Evolutionary conservation across 2,888 invertebrate genomes (phyloP).

Genomic region (Dorcus hopei): DNA sequence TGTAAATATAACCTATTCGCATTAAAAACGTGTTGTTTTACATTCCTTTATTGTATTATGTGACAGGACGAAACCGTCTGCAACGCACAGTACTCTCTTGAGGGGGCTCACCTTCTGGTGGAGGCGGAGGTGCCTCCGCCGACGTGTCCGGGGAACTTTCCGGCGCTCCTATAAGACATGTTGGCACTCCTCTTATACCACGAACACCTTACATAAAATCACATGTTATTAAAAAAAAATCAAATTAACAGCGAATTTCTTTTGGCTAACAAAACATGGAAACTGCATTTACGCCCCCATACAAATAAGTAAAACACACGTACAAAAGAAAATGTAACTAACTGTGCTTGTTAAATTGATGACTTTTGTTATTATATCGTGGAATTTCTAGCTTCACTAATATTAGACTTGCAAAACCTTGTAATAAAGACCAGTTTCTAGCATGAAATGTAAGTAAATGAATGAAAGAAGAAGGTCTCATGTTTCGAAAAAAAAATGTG

Average conservation of each 20-base stretch:
- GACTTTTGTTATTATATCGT: too few species aligned
- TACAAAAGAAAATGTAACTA: constrained; percentile 14
- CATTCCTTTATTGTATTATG: constrained; percentile 35
- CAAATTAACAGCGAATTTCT: too few species aligned
- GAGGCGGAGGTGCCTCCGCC: constrained; percentile 42
- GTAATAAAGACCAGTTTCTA: too few species aligned
- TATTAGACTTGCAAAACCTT: too few species aligned
- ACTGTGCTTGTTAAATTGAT: constrained; percentile 6
- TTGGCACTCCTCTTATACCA: constrained; percentile 44
- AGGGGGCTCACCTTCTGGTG: constrained; percentile 44
- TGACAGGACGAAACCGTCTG: constrained; percentile 46
- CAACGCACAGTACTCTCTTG: constrained; percentile 47
- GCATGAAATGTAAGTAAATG: too few species aligned
- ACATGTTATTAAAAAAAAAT: constrained; percentile 1
- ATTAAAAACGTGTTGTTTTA: not conserved
- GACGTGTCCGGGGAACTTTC: constrained; percentile 41
- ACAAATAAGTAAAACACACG: not conserved
- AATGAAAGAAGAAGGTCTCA: too few species aligned
- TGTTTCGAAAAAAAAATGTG: too few species aligned
- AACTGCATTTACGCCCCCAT: not conserved
- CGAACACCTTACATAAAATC: constrained; percentile 38
- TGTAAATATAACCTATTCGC: not conserved
- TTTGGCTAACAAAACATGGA: too few species aligned
- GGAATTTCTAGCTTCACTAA: too few species aligned
- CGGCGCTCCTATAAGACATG: constrained; percentile 45